Evolutionary conservation across 2,113 vertebrate genomes (phyloP).

Genomic region (Nestor notabilis): DNA sequence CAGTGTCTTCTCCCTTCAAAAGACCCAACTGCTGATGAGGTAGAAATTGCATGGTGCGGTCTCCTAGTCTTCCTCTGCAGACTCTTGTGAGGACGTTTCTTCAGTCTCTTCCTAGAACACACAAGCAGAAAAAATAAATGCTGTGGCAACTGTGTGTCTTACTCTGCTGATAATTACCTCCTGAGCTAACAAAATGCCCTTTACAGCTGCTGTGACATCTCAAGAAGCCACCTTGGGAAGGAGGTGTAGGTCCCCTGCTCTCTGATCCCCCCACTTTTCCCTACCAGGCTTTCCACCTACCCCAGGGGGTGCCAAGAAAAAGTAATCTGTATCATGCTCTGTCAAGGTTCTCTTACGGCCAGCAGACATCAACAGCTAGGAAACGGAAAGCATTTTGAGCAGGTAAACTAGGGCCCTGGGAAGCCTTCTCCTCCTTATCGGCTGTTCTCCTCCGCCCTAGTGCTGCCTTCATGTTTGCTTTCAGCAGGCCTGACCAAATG

Average conservation of each 20-base stretch:
- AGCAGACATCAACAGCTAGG: not conserved
- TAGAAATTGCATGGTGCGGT: conserved; percentile 85
- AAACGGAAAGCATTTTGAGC: not conserved
- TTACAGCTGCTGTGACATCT: not conserved
- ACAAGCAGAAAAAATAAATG: conserved; percentile 42
- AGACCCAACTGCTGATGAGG: conserved; percentile 95
- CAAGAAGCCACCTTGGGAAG: not conserved
- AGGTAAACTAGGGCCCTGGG: not conserved
- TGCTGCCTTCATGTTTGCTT: not conserved
- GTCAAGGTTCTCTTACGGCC: rapidly evolving
- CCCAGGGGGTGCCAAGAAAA: not conserved
- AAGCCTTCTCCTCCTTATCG: not conserved
- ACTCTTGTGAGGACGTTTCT: conserved; percentile 87
- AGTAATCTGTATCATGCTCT: not conserved
- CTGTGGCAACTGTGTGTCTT: rapidly evolving
- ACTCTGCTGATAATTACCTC: not conserved
- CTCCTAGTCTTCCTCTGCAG: conserved; percentile 89
- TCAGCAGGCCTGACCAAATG: not conserved
- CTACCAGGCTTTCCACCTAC: not conserved
- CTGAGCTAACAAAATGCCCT: not conserved
- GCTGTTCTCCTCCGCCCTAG: not conserved
- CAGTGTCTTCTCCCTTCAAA: conserved; percentile 91
- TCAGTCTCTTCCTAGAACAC: conserved; percentile 86
- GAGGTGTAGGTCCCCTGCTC: not conserved
- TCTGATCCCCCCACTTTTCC: not conserved